These are phyloP conservation scores for Aplodontia rufa DNA, from an alignment of 2,113 vertebrate genomes.

Conservation along the genomic window DNA sequence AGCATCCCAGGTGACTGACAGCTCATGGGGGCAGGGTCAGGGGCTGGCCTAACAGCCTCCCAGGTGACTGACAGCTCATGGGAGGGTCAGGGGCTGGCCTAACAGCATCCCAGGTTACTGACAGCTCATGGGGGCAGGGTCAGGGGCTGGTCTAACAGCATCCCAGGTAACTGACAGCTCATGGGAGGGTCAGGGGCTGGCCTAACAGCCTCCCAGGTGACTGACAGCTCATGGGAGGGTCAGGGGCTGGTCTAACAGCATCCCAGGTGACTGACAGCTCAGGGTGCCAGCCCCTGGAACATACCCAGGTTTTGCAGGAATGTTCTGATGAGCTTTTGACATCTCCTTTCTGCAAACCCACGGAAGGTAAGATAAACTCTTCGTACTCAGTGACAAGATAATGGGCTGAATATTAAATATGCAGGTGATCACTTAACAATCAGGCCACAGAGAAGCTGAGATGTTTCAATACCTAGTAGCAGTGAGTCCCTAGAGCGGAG, in stretches of 20 bases:
- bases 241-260: neutral
- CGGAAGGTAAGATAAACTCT: neutral
- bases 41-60: neutral
- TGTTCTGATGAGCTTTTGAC: neutral
- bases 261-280: neutral
- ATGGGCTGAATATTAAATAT: neutral
- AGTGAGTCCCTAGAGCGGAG: neutral
- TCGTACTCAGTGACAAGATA: neutral
- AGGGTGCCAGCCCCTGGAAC: neutral
- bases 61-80: neutral
- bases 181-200: neutral
- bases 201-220: neutral
- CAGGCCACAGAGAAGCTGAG: neutral
- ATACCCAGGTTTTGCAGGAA: neutral
- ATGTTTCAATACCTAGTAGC: neutral
- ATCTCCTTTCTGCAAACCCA: neutral
- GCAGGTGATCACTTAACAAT: neutral
- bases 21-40: too few relatives aligned
- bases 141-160: neutral
- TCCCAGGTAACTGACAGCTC: neutral
- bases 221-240: too few relatives aligned
- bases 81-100: neutral
- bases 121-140: too few relatives aligned
- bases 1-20: neutral
- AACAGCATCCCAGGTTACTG: neutral